Conservation (phyloP, 2,113 vertebrate species). For the Ranitomeya imitator region DNA sequence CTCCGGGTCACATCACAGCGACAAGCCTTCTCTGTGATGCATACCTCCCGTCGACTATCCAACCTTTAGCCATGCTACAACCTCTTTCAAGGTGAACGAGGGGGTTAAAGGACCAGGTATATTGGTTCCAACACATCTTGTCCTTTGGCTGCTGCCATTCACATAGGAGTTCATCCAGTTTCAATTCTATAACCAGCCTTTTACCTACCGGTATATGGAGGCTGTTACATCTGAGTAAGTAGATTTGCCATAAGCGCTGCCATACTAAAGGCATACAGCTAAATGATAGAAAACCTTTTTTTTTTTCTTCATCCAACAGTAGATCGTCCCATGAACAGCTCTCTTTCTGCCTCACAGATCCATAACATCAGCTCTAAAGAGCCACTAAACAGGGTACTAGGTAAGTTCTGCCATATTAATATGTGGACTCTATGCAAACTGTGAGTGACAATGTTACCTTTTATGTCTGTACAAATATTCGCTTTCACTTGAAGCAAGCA, state of each 20-base stretch:
- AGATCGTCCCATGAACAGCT: constrained; percentile 94
- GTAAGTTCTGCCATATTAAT: constrained; percentile 69
- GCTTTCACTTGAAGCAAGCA: no score
- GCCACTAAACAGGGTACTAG: constrained; percentile 90
- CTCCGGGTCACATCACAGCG: no score
- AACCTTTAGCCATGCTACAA: no score
- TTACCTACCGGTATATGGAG: neutral
- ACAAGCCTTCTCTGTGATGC: no score
- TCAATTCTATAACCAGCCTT: neutral
- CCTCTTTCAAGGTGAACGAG: no score
- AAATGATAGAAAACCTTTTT: neutral
- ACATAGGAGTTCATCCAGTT: no score
- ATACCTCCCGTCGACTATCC: no score
- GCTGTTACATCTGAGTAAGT: neutral
- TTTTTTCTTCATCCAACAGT: constrained; percentile 62
- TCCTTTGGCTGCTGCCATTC: no score
- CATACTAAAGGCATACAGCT: neutral
- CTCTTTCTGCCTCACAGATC: constrained; percentile 93
- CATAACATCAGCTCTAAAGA: constrained; percentile 97
- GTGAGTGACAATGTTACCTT: neutral
- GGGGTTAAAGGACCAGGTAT: no score
- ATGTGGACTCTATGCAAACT: neutral
- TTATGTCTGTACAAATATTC: no score
- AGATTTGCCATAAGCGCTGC: neutral
- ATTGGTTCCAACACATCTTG: no score